These are phyloP conservation scores for Arenaria interpres DNA, from an alignment of 2,113 vertebrate genomes.

Conservation along the genomic window DNA sequence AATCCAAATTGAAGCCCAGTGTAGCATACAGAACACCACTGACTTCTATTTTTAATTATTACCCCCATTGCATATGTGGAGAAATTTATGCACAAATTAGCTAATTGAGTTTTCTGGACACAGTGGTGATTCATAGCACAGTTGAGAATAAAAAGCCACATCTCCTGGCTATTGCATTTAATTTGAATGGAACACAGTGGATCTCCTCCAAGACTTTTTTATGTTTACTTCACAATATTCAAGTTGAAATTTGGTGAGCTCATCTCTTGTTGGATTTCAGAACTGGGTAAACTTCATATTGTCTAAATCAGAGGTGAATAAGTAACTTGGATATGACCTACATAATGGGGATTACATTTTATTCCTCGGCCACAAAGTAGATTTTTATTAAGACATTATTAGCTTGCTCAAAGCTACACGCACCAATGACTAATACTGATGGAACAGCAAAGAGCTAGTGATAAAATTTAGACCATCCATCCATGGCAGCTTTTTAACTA, in stretches of 20 bases:
- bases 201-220: not conserved
- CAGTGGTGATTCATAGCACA: not conserved
- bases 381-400: not conserved
- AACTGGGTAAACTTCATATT: not conserved
- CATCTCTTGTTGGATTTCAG: not conserved
- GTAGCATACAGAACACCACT: not conserved
- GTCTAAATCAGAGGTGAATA: not conserved
- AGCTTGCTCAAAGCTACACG: not conserved
- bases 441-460: not conserved
- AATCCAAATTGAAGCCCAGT: not conserved
- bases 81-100: not conserved
- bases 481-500: not conserved
- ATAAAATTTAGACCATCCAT: not conserved
- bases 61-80: not conserved
- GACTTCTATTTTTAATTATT: not conserved
- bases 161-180: not conserved
- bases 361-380: not conserved
- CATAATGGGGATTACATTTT: not conserved
- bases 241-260: not conserved
- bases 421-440: not conserved
- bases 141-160: not conserved
- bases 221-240: not conserved
- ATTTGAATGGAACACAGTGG: not conserved
- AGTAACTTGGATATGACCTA: not conserved
- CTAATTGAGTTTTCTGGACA: not conserved